Evolutionary conservation across 2,797 vertebrate genomes (phyloP).

Genomic region (Dicrostonyx torquatus): DNA sequence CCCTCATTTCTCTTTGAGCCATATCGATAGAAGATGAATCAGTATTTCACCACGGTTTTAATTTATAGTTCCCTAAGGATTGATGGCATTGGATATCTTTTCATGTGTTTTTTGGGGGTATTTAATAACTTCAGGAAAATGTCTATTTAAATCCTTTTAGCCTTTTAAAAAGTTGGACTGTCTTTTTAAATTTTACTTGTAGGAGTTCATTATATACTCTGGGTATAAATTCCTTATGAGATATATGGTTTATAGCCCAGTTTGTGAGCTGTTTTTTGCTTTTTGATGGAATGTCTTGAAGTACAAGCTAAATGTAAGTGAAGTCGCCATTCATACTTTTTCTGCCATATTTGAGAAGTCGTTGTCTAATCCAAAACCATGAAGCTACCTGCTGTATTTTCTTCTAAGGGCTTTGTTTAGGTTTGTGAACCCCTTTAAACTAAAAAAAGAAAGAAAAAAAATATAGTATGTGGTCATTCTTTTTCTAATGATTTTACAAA

Average conservation of each 20-base stretch:
- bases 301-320: slow-evolving; percentile 28
- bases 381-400: slow-evolving; percentile 7
- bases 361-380: background rate
- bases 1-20: background rate
- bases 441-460: background rate
- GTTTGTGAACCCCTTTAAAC: background rate
- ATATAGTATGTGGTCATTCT: background rate
- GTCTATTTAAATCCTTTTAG: background rate
- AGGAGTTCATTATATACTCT: slow-evolving; percentile 25
- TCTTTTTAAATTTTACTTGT: background rate
- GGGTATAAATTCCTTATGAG: background rate
- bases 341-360: background rate
- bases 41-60: background rate
- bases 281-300: background rate
- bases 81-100: background rate
- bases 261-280: background rate
- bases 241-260: background rate
- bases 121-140: slow-evolving; percentile 27
- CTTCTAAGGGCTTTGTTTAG: slow-evolving; percentile 6
- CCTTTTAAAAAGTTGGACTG: background rate
- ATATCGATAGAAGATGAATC: background rate
- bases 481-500: background rate
- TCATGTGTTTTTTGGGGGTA: background rate
- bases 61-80: background rate
- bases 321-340: background rate